These are phyloP conservation scores for Echeneis naucrates DNA, from an alignment of 2,797 vertebrate species.

Conservation along the genomic window DNA sequence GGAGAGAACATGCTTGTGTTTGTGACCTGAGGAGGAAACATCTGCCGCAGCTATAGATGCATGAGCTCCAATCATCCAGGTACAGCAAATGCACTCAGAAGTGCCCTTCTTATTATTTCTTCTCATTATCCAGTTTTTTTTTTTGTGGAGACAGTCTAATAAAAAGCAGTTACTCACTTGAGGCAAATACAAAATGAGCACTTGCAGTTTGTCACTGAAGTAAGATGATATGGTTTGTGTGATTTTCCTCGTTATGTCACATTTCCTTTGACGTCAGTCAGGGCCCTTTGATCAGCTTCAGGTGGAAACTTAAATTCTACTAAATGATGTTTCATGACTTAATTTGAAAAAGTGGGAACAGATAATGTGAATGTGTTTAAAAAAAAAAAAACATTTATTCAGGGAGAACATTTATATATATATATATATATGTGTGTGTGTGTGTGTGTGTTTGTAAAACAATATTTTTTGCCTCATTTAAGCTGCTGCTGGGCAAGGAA, in stretches of 20 bases:
- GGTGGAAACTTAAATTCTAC: constrained; percentile 2
- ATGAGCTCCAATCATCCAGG: constrained; percentile 42
- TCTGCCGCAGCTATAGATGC: constrained; percentile 29
- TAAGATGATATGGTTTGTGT: constrained; percentile 27
- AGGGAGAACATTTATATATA: too few relatives aligned
- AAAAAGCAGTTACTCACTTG: constrained; percentile 31
- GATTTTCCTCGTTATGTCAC: constrained; percentile 12
- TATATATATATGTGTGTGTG: too few relatives aligned
- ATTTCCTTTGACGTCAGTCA: constrained; percentile 11
- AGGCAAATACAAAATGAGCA: constrained; percentile 49
- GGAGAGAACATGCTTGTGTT: constrained; percentile 37
- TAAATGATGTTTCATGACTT: background rate
- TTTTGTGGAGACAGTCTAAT: constrained; percentile 44
- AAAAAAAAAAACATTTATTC: too few relatives aligned
- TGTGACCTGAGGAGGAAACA: constrained; percentile 38
- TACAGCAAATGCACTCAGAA: constrained; percentile 27
- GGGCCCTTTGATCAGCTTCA: background rate
- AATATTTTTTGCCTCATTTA: background rate
- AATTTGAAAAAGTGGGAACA: background rate
- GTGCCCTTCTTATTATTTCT: constrained; percentile 29
- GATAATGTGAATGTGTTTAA: too few relatives aligned
- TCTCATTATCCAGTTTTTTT: constrained; percentile 49
- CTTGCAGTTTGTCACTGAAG: constrained; percentile 52
- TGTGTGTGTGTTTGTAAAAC: too few relatives aligned
- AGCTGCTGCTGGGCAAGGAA: background rate